These are phyloP conservation scores for Lycorma delicatula DNA, from an alignment of 1,140 invertebrate genomes.

Conservation along the genomic window DNA sequence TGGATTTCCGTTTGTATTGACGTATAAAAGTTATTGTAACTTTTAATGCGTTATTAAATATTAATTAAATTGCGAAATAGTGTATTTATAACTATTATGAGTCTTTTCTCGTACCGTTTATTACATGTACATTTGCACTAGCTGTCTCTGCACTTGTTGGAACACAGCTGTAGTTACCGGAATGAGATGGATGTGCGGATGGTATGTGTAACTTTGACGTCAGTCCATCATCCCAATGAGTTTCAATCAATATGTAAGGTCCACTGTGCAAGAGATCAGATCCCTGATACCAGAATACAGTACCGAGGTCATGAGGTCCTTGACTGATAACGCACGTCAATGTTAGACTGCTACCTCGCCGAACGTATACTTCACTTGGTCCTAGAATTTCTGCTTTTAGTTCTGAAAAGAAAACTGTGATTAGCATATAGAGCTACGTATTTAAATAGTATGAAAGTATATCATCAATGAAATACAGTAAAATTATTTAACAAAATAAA, in stretches of 20 bases:
- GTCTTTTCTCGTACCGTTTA: too few species aligned
- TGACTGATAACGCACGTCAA: constrained; percentile 75
- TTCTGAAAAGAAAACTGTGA: too few species aligned
- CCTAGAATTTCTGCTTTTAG: constrained; percentile 71
- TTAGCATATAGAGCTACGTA: too few species aligned
- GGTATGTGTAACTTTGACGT: constrained; percentile 64
- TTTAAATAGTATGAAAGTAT: too few species aligned
- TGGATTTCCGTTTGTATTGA: too few species aligned
- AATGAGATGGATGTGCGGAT: constrained; percentile 60
- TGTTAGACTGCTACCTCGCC: constrained; percentile 70
- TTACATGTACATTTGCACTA: constrained; percentile 78
- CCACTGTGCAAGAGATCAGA: constrained; percentile 39
- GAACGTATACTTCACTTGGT: constrained; percentile 69
- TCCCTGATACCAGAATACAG: constrained; percentile 76
- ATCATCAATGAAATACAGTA: too few species aligned
- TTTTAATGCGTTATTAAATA: too few species aligned
- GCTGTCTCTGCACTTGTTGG: constrained; percentile 67
- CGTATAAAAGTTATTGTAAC: too few species aligned
- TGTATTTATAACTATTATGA: too few species aligned
- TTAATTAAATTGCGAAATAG: too few species aligned
- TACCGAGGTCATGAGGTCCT: constrained; percentile 70
- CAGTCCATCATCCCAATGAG: constrained; percentile 61
- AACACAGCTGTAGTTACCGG: constrained; percentile 79
- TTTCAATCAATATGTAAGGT: constrained; percentile 43
- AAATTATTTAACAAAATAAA: too few species aligned